These are phyloP conservation scores for Ormyrus thymus DNA, from an alignment of 2,888 invertebrate genomes.

Conservation along the genomic window DNA sequence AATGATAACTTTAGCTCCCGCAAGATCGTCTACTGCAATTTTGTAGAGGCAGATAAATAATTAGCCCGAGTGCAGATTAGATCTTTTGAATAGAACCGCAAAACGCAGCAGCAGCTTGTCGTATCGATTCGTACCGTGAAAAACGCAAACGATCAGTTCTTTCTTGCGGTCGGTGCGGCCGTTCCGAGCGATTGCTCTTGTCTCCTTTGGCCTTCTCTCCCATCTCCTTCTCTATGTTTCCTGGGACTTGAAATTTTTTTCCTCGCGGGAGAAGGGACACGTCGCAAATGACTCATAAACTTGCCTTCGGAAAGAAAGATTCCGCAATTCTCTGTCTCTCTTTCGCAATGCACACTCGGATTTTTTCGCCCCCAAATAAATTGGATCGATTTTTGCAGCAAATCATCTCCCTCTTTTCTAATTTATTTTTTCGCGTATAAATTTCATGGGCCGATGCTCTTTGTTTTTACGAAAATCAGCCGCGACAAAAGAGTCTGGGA, in stretches of 20 bases:
- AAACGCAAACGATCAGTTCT: constrained; percentile 60
- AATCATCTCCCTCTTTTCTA: constrained; percentile 41
- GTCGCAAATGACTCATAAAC: constrained; percentile 60
- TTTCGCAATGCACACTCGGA: not conserved
- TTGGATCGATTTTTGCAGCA: constrained; percentile 47
- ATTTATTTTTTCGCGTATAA: constrained; percentile 46
- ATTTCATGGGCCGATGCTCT: constrained; percentile 47
- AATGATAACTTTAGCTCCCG: no score
- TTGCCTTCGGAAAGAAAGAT: constrained; percentile 53
- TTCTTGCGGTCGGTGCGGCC: constrained; percentile 61
- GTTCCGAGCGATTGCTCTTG: constrained; percentile 63
- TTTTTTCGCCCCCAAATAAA: constrained; percentile 43
- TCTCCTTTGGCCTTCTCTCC: constrained; percentile 25
- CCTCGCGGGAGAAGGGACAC: constrained; percentile 44
- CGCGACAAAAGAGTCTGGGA: constrained; percentile 15
- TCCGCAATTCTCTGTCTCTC: constrained; percentile 13
- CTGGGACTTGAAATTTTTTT: constrained; percentile 57
- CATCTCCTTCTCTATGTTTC: constrained; percentile 13
- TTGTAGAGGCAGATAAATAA: constrained; percentile 15
- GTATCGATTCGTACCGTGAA: constrained; percentile 44
- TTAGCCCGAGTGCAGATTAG: constrained; percentile 40
- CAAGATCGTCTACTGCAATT: no score
- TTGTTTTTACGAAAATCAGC: constrained; percentile 35
- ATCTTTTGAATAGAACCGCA: constrained; percentile 31
- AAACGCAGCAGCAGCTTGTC: constrained; percentile 41